Conservation (phyloP, 1,140 invertebrate species). For the Neodiprion pinetum region DNA sequence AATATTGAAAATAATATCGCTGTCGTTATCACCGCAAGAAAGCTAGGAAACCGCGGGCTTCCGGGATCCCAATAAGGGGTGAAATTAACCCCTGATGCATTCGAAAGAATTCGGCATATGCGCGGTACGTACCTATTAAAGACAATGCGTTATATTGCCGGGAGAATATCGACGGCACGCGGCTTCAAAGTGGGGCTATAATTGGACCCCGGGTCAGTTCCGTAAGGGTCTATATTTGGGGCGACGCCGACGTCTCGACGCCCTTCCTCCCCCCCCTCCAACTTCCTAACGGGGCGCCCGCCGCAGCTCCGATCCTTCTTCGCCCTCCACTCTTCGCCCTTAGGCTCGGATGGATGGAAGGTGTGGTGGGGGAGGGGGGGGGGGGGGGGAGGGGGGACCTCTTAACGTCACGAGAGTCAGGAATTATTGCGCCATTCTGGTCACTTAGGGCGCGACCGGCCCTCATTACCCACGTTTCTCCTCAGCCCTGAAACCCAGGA, state of each 20-base stretch:
- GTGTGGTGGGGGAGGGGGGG: slow-evolving; percentile 27
- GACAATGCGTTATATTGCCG: neutral
- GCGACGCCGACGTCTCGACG: slow-evolving; percentile 43
- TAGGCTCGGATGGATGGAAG: neutral
- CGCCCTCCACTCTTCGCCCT: neutral
- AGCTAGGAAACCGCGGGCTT: too few relatives aligned
- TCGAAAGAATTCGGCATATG: too few relatives aligned
- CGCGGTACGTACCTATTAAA: too few relatives aligned
- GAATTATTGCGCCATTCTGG: slow-evolving; percentile 60
- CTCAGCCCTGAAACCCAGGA: neutral
- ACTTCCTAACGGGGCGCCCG: neutral
- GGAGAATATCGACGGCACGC: neutral
- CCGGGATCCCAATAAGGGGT: too few relatives aligned
- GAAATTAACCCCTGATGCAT: too few relatives aligned
- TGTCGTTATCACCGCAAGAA: too few relatives aligned
- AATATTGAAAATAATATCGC: too few relatives aligned
- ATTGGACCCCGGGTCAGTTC: slow-evolving; percentile 51
- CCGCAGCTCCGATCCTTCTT: neutral
- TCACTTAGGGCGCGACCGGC: slow-evolving; percentile 57
- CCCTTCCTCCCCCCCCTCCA: neutral
- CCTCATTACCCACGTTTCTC: slow-evolving; percentile 45
- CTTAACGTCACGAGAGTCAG: slow-evolving; percentile 59
- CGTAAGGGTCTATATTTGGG: slow-evolving; percentile 51
- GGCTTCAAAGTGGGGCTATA: slow-evolving; percentile 56
- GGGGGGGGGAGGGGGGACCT: slow-evolving; percentile 40